These are phyloP conservation scores for Diorhabda sublineata DNA, from an alignment of 1,140 invertebrate genomes.

Conservation along the genomic window DNA sequence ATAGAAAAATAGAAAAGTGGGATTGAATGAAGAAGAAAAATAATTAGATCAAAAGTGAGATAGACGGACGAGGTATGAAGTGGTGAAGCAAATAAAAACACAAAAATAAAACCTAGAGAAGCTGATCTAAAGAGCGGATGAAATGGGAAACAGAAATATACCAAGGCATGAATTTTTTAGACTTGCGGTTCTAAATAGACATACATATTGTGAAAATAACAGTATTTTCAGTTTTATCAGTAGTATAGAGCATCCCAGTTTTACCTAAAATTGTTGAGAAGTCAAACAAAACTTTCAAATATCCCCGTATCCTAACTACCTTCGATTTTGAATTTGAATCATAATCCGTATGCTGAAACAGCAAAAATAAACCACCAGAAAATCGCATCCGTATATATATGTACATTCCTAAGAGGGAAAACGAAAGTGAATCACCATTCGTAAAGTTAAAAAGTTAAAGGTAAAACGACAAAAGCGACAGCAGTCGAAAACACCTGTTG, in stretches of 20 bases:
- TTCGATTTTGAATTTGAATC: too few relatives aligned
- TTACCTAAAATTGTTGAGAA: background rate
- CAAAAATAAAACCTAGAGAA: too few relatives aligned
- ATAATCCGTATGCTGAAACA: too few relatives aligned
- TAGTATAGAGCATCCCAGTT: background rate
- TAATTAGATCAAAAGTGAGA: too few relatives aligned
- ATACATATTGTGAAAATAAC: background rate
- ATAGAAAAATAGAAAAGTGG: too few relatives aligned
- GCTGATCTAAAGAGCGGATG: too few relatives aligned
- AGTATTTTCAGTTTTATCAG: background rate
- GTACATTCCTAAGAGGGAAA: background rate
- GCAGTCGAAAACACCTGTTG: slow-evolving; percentile 10
- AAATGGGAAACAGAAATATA: too few relatives aligned
- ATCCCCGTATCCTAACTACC: background rate
- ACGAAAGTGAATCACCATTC: slow-evolving; percentile 5
- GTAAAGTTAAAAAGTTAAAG: slow-evolving; percentile 2
- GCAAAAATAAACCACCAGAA: background rate
- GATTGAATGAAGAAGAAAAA: too few relatives aligned
- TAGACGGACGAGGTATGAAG: too few relatives aligned
- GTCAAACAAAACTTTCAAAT: background rate
- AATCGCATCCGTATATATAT: background rate
- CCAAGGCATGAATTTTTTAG: background rate
- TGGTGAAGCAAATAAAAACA: too few relatives aligned
- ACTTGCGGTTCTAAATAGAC: background rate
- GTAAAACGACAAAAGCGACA: slow-evolving; percentile 4